Conservation (phyloP, 2,888 invertebrate genomes). For the Diarsia dahlii region DNA sequence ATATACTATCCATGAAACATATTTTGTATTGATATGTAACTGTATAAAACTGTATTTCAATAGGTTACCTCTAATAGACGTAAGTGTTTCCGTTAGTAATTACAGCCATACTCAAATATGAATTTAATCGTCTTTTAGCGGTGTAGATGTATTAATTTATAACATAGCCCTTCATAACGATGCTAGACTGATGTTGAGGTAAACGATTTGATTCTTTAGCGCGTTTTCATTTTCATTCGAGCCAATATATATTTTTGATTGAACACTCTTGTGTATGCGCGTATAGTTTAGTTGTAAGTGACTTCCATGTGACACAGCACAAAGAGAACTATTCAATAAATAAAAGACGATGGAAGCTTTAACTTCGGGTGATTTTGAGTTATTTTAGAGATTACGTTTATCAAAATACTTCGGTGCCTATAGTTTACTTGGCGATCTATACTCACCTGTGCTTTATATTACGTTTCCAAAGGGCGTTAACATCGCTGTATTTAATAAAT, state of each 20-base stretch:
- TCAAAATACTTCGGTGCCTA: slow-evolving; percentile 77
- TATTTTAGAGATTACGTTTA: slow-evolving; percentile 82
- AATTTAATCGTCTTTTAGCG: slow-evolving; percentile 84
- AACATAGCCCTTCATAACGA: slow-evolving; percentile 76
- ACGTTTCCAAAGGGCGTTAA: slow-evolving; percentile 75
- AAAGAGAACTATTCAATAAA: slow-evolving; percentile 75
- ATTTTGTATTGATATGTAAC: slow-evolving; percentile 78
- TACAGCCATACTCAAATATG: slow-evolving; percentile 87
- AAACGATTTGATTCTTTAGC: slow-evolving; percentile 61
- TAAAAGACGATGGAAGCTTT: slow-evolving; percentile 77
- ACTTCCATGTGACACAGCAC: slow-evolving; percentile 88
- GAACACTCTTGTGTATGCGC: slow-evolving; percentile 74
- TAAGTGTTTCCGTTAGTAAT: slow-evolving; percentile 87
- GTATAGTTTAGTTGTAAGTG: slow-evolving; percentile 78
- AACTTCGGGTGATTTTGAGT: slow-evolving; percentile 73
- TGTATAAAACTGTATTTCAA: slow-evolving; percentile 84
- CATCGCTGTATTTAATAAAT: slow-evolving; percentile 74
- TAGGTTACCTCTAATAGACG: slow-evolving; percentile 79
- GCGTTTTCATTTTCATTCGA: slow-evolving; percentile 68
- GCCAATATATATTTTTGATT: slow-evolving; percentile 75
- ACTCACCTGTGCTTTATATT: slow-evolving; percentile 70
- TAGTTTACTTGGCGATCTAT: slow-evolving; percentile 65
- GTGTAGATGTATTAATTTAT: slow-evolving; percentile 76
- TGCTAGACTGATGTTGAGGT: slow-evolving; percentile 81
- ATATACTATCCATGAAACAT: slow-evolving; percentile 80